Conservation (phyloP, 1,140 invertebrate genomes). For the Physella acuta region DNA sequence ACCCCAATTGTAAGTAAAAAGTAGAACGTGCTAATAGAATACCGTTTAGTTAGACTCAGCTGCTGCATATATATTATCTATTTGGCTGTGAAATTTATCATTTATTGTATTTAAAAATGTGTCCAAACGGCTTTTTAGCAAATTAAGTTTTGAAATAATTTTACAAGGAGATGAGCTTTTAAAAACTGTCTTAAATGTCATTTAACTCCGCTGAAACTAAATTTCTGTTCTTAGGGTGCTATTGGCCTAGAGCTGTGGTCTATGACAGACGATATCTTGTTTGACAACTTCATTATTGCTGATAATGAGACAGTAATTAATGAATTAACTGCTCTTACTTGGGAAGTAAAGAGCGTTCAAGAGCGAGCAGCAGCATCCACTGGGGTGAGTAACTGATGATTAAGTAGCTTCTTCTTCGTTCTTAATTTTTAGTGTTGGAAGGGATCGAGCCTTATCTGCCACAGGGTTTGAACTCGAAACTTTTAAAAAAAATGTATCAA, state of each 20-base stretch:
- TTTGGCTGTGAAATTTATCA: too few species aligned
- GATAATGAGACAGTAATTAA: constrained; percentile 79
- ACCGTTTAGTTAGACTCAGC: too few species aligned
- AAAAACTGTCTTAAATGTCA: neutral
- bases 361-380: constrained; percentile 49
- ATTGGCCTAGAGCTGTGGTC: constrained; percentile 97
- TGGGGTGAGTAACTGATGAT: too few species aligned
- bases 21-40: too few species aligned
- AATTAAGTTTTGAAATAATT: neutral
- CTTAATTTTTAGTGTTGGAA: too few species aligned
- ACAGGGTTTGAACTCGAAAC: too few species aligned
- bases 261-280: constrained; percentile 86
- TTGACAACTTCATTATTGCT: constrained; percentile 91
- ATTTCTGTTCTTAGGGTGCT: constrained; percentile 70
- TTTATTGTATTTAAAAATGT: too few species aligned
- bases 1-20: constrained; percentile 85
- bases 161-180: neutral
- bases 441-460: too few species aligned
- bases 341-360: constrained; percentile 77
- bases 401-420: too few species aligned
- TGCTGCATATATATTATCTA: too few species aligned
- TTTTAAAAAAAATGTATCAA: too few species aligned
- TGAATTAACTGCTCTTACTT: constrained; percentile 81
- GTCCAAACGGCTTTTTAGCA: neutral
- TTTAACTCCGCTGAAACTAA: neutral